phyloP scores from a whole-genome alignment of 2,113 vertebrate genomes.

The Triplophysa tibetana region DNA sequence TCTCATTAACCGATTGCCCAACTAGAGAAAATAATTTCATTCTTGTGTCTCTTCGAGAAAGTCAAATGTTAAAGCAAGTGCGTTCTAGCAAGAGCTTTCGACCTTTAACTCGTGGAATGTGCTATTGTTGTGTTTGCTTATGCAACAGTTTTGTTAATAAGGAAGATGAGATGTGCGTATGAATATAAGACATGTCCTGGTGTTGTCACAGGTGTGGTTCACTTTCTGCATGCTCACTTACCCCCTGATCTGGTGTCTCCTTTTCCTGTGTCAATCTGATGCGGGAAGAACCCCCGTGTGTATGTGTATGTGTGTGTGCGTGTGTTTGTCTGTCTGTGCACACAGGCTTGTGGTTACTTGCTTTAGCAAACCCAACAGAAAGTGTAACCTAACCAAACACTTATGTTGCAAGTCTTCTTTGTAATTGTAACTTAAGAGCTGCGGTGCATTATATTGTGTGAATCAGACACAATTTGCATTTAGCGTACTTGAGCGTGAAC shows the following conservation, averaged over 20 bases:
- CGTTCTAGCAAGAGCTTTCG: background rate
- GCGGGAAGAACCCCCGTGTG: slow-evolving; percentile 49
- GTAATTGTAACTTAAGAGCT: background rate
- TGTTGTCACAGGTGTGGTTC: slow-evolving; percentile 18
- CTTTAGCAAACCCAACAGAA: slow-evolving; percentile 36
- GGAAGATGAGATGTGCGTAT: background rate
- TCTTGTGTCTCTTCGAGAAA: background rate
- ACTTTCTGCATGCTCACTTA: slow-evolving; percentile 36
- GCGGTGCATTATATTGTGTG: slow-evolving; percentile 3
- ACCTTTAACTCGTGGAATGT: background rate
- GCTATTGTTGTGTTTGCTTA: background rate
- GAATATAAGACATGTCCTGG: background rate
- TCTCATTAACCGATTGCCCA: background rate
- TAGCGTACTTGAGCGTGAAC: background rate
- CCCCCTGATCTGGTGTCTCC: slow-evolving; percentile 53
- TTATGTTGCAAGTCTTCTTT: slow-evolving; percentile 14
- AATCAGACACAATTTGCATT: slow-evolving; percentile 1
- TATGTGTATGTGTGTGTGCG: slow-evolving; percentile 38
- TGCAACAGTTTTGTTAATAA: slow-evolving; percentile 5
- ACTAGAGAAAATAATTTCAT: background rate
- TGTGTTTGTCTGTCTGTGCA: slow-evolving; percentile 37
- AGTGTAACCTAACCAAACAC: slow-evolving; percentile 28
- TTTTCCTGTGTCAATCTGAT: slow-evolving; percentile 50
- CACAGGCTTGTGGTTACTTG: slow-evolving; percentile 51
- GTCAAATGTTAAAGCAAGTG: too few species aligned